phyloP scores from a whole-genome alignment of 2,113 vertebrate species.

The Pimephales promelas region DNA sequence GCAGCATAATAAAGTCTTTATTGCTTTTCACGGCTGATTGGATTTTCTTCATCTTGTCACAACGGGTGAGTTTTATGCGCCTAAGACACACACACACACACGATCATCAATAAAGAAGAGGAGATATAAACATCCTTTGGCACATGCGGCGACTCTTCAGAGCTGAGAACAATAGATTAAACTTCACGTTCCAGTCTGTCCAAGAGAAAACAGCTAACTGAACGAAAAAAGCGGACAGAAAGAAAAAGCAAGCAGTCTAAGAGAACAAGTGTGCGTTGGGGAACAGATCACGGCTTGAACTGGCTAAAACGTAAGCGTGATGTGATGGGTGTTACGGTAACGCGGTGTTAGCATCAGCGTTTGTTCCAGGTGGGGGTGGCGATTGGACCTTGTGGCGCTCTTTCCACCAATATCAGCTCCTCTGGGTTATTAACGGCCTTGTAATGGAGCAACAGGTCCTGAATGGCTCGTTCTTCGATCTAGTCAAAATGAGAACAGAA shows the following conservation, averaged over 20 bases:
- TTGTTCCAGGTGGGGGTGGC: conserved; percentile 94
- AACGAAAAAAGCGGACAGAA: background rate
- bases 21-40: background rate
- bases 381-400: conserved; percentile 86
- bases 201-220: background rate
- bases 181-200: conserved; percentile 5
- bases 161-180: background rate
- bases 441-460: conserved; percentile 90
- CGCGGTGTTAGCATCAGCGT: conserved; percentile 72
- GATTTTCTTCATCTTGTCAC: background rate
- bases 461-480: conserved; percentile 95
- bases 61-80: background rate
- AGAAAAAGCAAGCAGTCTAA: background rate
- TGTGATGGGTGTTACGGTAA: background rate
- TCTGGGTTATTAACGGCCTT: conserved; percentile 89
- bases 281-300: background rate
- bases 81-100: background rate
- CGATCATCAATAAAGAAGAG: background rate
- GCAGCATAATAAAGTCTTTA: conserved; percentile 19
- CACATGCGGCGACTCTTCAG: background rate
- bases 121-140: conserved; percentile 10
- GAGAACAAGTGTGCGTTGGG: background rate
- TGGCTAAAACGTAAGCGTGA: conserved; percentile 6
- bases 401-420: conserved; percentile 91
- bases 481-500: conserved; percentile 54